A percentile compares a stretch with the other conserved stretches of the same genome.
Conservation (phyloP, 2,113 vertebrate species). For the Origma solitaria region DNA sequence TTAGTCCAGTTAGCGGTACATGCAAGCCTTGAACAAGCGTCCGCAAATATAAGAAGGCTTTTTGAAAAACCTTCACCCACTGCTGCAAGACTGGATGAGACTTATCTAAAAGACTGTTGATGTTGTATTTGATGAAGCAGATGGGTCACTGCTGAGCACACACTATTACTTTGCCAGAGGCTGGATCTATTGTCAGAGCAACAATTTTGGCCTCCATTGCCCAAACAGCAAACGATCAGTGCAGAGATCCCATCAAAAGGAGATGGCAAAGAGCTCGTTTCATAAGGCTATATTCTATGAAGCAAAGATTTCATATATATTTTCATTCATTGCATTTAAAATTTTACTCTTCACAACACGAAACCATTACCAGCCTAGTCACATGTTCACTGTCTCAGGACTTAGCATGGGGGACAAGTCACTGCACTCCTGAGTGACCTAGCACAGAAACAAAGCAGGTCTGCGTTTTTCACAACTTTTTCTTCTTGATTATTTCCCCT, state of each 20-base stretch:
- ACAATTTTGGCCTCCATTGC: neutral
- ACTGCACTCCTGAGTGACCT: neutral
- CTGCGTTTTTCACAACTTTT: conserved; percentile 4
- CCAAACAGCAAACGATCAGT: neutral
- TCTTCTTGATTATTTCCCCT: conserved; percentile 54
- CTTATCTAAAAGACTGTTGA: neutral
- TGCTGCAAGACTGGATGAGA: neutral
- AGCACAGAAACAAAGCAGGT: neutral
- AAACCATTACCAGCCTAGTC: neutral
- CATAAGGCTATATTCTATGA: neutral
- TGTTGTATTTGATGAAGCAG: neutral
- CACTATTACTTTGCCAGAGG: neutral
- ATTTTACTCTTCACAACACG: neutral
- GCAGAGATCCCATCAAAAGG: neutral
- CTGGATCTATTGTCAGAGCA: neutral
- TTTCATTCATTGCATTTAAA: neutral
- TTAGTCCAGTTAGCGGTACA: neutral
- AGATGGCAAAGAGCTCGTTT: neutral
- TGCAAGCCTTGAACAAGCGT: neutral
- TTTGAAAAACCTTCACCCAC: neutral
- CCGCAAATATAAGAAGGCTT: neutral
- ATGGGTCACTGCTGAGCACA: conserved; percentile 26
- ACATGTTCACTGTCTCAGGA: neutral
- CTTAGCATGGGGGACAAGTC: neutral
- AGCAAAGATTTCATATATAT: neutral